These are phyloP conservation scores for Drosophila bipectinata DNA, from an alignment of 1,140 invertebrate species.

Conservation along the genomic window DNA sequence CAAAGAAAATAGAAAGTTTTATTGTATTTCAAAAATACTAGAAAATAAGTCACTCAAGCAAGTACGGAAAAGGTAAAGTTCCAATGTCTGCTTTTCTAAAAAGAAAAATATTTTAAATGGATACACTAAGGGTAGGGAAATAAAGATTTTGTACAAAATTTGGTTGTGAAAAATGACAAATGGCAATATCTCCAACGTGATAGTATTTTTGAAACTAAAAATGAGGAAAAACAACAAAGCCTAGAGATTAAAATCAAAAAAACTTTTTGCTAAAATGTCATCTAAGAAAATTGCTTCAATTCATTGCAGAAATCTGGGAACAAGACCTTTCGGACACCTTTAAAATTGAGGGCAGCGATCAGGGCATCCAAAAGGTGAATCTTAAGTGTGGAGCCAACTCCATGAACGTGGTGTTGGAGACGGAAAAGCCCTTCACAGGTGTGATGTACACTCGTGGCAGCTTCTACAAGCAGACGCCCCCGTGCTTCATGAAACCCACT, in stretches of 20 bases:
- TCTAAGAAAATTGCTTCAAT: conserved; percentile 6
- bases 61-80: no score
- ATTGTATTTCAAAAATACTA: no score
- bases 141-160: no score
- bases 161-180: no score
- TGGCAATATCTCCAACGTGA: no score
- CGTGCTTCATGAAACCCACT: conserved; percentile 86
- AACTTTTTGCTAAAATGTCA: conserved; percentile 5
- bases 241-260: no score
- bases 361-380: conserved; percentile 85
- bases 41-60: no score
- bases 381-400: conserved; percentile 85
- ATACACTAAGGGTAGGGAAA: no score
- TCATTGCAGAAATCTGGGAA: conserved; percentile 84
- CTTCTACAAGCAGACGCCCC: conserved; percentile 85
- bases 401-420: conserved; percentile 85
- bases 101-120: no score
- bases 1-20: conserved; percentile 11
- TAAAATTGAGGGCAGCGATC: conserved; percentile 85
- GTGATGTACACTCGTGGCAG: conserved; percentile 87
- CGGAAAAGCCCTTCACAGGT: conserved; percentile 86
- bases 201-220: no score
- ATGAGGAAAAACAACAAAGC: no score
- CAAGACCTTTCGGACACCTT: conserved; percentile 85
- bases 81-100: no score